Base-by-base conservation (phyloP, 2,113 vertebrate species). In the Ictalurus punctatus region DNA sequence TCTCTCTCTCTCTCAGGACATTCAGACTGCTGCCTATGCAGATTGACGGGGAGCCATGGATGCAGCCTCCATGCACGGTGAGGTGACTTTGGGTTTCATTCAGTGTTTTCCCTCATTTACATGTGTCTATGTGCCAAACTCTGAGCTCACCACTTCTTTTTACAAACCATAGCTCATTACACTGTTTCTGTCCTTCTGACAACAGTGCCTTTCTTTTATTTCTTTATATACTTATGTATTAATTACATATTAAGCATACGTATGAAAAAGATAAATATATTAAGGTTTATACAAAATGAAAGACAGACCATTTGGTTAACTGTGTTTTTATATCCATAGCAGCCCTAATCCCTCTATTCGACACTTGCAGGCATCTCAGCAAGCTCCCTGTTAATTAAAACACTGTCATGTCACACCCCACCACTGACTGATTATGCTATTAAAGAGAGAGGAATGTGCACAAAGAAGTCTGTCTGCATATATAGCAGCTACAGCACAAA, bases 1-100 rank as follows among this genome's bases (percentile, higher is more conserved):
- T 79, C 59, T 78, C 30, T 56, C 59, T 67, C 48, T 88, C 73
- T 89, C 61, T 89, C 93, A 99, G 98, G 94, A 99, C 98, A 0
- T 97, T 96, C 91, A 96, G 98, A 59, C 94, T 97, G 90, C 95
- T 99, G 92, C 98, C 98, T 14, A 99, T 99, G 98, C 98, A 99
- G 95, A 98, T 99, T 76, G 98, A 99, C 1, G 98, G 98, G 21
- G 98, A 99, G 93, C 98, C 98, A 58, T 99, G 98, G 98, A 98
- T 98, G 97, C 98, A 99, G 94, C 96, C 98, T 0, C 95, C 97
- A 34, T 98, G 98, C 94, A 96, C 94, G 3, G 98, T 99, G 93
- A 97, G 97, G 83, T 90, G 48, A 83, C 56, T 84, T 79, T 84
- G 48, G 30, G n/a, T 30, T 71, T 30, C 48, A 82, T 83, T 76